Evolutionary conservation across 2,113 vertebrate genomes (phyloP), one percentile per base, ranked within the genome.

Genomic region (Callopanchax toddi): DNA sequence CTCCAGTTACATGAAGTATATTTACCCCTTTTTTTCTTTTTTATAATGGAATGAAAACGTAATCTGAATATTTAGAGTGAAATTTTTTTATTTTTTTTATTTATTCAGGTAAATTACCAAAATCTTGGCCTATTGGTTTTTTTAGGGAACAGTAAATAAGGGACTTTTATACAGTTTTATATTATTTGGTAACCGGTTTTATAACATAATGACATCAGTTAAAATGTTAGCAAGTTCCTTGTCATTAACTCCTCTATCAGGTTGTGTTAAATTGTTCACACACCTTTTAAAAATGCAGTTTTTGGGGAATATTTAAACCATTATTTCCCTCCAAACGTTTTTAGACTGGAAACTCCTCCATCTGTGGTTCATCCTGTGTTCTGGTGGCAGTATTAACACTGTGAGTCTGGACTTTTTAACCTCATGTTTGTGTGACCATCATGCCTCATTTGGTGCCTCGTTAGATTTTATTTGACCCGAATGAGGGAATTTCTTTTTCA

Each of bases 141-240:
- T 73, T 81, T 76, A 74, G 79, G 82, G 74, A 84, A 64, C 43
- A 73, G 66, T 65, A 43, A 60, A 81, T 79, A 51, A 85, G 84
- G 86, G 86, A 87, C 76, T 85, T 86, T 85, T 74, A 66, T 81
- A 74, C 59, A 40, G 45, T 84, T 77, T 83, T 84, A 51, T 85
- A 71, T 74, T 20, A 26, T 36, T 50, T 70, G 45, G 62, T 79
- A 43, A 45, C 10, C 43, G 58, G 15, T 66, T 53, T 71, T 15
- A 18, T 56, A 17, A 22, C 26, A 44, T 44, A 5, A 17, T 71
- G 43, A 16, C 12, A 20, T 63, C 13, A 21, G 44, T 44, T 36
- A 17, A 58, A 22, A 26, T 64, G 8, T 70, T 45, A 57, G 44
- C 56, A 64, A 39, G 21, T 58, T 13, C 20, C 3, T 50, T 70